Evolutionary conservation across 2,888 invertebrate genomes (phyloP).

Genomic region (Enoplolaimus lenunculus): DNA sequence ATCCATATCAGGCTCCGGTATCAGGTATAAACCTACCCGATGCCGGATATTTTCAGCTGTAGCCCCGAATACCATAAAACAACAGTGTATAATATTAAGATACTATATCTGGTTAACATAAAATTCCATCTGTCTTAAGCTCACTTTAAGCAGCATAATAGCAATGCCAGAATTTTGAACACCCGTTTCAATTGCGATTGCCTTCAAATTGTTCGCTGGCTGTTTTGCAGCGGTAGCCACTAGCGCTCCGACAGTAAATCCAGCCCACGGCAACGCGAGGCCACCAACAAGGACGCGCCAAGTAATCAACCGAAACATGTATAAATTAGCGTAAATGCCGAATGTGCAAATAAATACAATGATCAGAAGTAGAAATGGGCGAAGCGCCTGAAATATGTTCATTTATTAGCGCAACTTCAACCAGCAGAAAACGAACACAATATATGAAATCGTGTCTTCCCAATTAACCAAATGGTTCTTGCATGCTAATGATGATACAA

Average conservation of each 20-base stretch:
- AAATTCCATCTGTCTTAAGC: no score
- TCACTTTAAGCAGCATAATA: slow-evolving; percentile 39
- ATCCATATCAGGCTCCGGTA: no score
- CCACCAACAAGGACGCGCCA: slow-evolving; percentile 40
- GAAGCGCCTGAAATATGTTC: slow-evolving; percentile 28
- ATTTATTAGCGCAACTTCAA: neutral
- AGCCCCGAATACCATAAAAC: no score
- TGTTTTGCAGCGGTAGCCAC: slow-evolving; percentile 36
- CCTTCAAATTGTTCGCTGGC: slow-evolving; percentile 34
- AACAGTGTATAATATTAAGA: no score
- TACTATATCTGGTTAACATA: no score
- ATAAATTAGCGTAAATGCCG: slow-evolving; percentile 44
- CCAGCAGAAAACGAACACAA: no score
- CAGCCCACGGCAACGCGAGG: slow-evolving; percentile 43
- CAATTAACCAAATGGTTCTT: no score
- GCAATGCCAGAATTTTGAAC: slow-evolving; percentile 45
- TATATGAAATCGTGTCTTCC: no score
- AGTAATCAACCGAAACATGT: slow-evolving; percentile 43
- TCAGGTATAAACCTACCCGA: no score
- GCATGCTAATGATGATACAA: no score
- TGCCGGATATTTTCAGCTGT: no score
- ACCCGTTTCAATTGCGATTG: slow-evolving; percentile 42
- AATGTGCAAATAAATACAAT: slow-evolving; percentile 43
- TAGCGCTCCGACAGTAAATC: slow-evolving; percentile 44
- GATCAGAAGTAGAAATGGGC: slow-evolving; percentile 43